Evolutionary conservation across 2,888 invertebrate species (phyloP), one percentile per base, ranked within the genome.

Genomic region (Leistus spinibarbis): DNA sequence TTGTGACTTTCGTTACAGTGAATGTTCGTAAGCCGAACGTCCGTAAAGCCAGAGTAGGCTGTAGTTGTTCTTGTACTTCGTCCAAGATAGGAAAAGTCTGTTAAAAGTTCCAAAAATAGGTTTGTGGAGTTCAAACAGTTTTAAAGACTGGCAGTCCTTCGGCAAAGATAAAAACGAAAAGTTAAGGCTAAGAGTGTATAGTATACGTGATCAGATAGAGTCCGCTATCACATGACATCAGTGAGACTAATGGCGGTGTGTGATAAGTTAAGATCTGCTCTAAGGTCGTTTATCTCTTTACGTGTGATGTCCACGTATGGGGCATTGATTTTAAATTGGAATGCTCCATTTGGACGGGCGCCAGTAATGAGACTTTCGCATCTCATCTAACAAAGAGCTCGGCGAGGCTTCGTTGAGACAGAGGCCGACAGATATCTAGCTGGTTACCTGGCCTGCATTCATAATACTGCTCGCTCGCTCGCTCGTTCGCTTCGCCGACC

Each of bases 281-380:
- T 40, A 40, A 7, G 40, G 40, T 13, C 40, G 40, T 40, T 13
- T 40, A 40, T 40, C 40, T 40, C 60, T 60, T 60, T 60, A 19
- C 60, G 60, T 60, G 60, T 60, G 60, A 60, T 60, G 60, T 60
- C 60, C 60, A 60, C 60, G 60, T 60, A 19, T 3, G 22, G 60
- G 60, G 60, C 60, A 60, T 60, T 60, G 60, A 60, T 60, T 60
- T 60, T 60, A 60, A 60, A 60, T 60, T 60, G 60, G 60, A 60
- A 60, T 19, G 54, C 68, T 53, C 54, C 69, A 60, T 69, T 69
- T 69, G 60, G 69, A 56, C 17, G 19, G 20, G 57, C 60, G 69
- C 69, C 69, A 69, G 69, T 69, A 69, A 69, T 69, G 69, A 69
- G 69, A 62, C 19, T 60, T 69, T 40, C 40, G 69, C 69, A 69